Percentiles rank a stretch among this genome's conserved stretches.
Evolutionary conservation across 2,113 vertebrate species (phyloP).

Genomic region (Bombycilla garrulus): DNA sequence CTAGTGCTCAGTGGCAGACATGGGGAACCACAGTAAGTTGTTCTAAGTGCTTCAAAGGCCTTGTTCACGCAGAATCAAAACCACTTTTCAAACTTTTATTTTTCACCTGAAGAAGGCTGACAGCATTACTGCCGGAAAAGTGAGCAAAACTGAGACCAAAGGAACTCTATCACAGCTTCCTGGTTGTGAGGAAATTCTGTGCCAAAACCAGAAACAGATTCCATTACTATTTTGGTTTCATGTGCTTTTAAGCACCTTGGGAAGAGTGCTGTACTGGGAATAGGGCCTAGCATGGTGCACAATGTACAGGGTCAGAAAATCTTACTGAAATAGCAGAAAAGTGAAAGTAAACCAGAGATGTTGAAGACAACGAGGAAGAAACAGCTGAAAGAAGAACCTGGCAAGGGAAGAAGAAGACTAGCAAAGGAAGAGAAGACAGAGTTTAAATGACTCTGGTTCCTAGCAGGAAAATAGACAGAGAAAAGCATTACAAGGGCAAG

Average conservation of each 20-base stretch:
- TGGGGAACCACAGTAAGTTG: not conserved
- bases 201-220: not conserved
- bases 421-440: not conserved
- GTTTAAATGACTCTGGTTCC: not conserved
- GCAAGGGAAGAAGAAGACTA: not conserved
- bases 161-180: not conserved
- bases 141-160: not conserved
- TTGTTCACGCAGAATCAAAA: not conserved
- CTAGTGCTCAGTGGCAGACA: not conserved
- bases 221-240: not conserved
- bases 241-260: not conserved
- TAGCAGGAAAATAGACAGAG: not conserved
- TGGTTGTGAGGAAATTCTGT: not conserved
- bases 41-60: not conserved
- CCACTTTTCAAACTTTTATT: not conserved
- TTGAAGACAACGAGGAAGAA: not conserved
- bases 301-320: not conserved
- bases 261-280: not conserved
- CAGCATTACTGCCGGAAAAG: not conserved
- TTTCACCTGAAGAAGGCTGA: not conserved
- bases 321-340: not conserved
- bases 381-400: not conserved
- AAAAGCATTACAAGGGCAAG: not conserved
- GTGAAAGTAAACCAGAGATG: not conserved
- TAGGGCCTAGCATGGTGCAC: fast-evolving